phyloP scores from a whole-genome alignment of 2,797 vertebrate genomes.

The Triplophysa bombifrons region DNA sequence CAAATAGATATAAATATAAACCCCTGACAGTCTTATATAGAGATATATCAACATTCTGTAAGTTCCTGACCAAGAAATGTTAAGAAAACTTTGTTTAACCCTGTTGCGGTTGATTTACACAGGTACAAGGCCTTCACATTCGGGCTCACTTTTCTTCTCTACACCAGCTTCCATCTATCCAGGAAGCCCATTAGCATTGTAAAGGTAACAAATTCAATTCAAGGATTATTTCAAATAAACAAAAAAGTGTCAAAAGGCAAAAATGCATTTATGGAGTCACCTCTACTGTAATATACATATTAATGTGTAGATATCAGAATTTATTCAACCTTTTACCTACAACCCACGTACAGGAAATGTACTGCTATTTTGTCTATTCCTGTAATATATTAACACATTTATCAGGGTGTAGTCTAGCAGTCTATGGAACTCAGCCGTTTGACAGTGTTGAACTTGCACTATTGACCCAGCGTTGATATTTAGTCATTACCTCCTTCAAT shows the following conservation, averaged over 20 bases:
- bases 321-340: neutral
- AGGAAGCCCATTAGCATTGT: conserved; percentile 95
- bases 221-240: neutral
- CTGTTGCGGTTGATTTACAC: conserved; percentile 41
- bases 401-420: conserved; percentile 3
- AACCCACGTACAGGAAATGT: neutral
- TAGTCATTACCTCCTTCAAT: neutral
- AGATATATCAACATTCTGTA: no score
- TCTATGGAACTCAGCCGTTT: neutral
- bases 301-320: neutral
- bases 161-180: conserved; percentile 92
- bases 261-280: neutral
- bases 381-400: neutral
- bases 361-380: neutral
- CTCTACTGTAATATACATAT: neutral
- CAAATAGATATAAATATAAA: no score
- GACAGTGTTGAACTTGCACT: neutral
- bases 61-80: no score
- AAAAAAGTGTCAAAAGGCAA: no score
- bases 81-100: neutral
- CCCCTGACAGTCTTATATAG: no score
- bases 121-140: conserved; percentile 91
- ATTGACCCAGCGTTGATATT: neutral
- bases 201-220: conserved; percentile 77
- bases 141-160: conserved; percentile 88